Conservation (phyloP, 2,797 vertebrate species). For the Spinibarbus caldwelli region DNA sequence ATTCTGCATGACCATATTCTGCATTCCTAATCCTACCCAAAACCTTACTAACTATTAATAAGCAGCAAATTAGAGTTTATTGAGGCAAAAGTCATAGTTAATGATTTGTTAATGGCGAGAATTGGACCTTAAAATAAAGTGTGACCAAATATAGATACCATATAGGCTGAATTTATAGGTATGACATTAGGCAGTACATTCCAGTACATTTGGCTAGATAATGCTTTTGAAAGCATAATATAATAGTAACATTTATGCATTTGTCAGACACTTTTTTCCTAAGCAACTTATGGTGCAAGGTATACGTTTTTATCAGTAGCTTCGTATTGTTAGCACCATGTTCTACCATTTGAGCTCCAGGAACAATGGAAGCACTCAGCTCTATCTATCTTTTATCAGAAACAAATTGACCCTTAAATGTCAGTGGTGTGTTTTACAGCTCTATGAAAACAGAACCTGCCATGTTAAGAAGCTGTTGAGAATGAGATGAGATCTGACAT, state of each 20-base stretch:
- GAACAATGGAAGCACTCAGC: constrained; percentile 16
- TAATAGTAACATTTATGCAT: not conserved
- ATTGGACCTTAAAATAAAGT: too few species aligned
- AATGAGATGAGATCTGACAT: constrained; percentile 49
- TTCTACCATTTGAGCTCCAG: not conserved
- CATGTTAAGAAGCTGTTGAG: constrained; percentile 39
- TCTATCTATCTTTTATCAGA: constrained; percentile 34
- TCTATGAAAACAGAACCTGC: constrained; percentile 43
- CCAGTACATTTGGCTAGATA: not conserved
- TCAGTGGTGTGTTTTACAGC: constrained; percentile 53
- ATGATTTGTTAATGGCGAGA: too few species aligned
- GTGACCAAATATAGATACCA: not conserved
- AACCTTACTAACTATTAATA: too few species aligned
- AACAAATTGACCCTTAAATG: constrained; percentile 46
- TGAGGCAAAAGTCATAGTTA: too few species aligned
- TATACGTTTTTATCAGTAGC: not conserved
- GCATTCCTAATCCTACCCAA: too few species aligned
- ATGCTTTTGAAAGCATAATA: not conserved
- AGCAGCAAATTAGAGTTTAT: too few species aligned
- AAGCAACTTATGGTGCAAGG: not conserved
- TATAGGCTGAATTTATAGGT: not conserved
- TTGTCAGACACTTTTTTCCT: not conserved
- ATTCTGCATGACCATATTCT: too few species aligned
- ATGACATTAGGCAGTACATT: not conserved
- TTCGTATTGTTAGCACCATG: not conserved